Conservation (phyloP, 2,888 invertebrate species). For the Sclerodermus sp. region DNA sequence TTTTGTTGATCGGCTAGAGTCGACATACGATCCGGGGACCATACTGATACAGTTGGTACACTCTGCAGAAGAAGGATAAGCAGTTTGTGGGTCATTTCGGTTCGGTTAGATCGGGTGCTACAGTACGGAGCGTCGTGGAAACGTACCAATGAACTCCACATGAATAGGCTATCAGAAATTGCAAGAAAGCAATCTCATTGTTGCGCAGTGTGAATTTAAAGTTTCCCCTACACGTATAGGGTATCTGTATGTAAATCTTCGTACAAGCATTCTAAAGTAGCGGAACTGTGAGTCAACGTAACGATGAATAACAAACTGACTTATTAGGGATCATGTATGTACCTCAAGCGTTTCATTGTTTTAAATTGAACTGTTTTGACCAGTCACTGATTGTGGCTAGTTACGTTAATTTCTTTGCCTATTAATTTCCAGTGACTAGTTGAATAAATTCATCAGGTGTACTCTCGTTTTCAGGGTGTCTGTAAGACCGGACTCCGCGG, state of each 20-base stretch:
- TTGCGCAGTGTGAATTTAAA: background rate
- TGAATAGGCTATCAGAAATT: constrained; percentile 41
- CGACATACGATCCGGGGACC: constrained; percentile 39
- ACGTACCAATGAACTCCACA: constrained; percentile 50
- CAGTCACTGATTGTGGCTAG: no score
- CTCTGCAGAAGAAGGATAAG: constrained; percentile 13
- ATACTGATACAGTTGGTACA: constrained; percentile 27
- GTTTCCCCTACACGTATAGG: background rate
- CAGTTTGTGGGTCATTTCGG: constrained; percentile 35
- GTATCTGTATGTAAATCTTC: background rate
- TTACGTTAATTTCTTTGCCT: no score
- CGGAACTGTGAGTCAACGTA: no score
- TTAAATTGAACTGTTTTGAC: no score
- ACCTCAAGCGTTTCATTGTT: no score
- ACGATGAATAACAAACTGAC: no score
- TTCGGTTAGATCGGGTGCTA: constrained; percentile 34
- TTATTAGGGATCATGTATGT: no score
- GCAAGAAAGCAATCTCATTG: constrained; percentile 4
- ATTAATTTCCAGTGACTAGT: no score
- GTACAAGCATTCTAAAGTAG: no score
- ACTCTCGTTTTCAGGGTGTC: no score
- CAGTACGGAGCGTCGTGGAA: constrained; percentile 45
- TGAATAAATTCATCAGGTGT: no score
- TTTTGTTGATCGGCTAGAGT: constrained; percentile 55
- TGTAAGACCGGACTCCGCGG: no score